Evolutionary conservation across 2,113 vertebrate species (phyloP).

Genomic region (Prinia subflava): DNA sequence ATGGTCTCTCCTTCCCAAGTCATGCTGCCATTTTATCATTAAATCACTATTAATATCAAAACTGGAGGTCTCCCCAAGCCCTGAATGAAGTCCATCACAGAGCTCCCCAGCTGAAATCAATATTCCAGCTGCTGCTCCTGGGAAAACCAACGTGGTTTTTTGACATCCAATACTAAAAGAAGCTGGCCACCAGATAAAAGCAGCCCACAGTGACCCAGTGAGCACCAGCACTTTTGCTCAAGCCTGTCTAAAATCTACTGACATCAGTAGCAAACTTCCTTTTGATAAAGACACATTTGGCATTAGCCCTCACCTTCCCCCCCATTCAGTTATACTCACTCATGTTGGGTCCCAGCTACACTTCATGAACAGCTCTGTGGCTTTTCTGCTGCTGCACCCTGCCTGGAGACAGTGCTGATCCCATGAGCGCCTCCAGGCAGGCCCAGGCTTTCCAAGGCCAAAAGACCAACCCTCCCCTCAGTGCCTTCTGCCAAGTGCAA

Average conservation of each 20-base stretch:
- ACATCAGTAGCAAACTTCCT: background rate
- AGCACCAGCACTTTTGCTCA: background rate
- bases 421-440: background rate
- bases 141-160: background rate
- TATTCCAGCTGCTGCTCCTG: background rate
- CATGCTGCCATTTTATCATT: background rate
- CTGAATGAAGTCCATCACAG: background rate
- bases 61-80: background rate
- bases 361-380: background rate
- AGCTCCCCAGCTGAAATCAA: background rate
- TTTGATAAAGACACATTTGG: background rate
- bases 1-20: background rate
- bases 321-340: background rate
- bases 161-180: background rate
- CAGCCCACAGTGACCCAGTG: background rate
- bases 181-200: background rate
- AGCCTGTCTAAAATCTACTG: background rate
- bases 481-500: background rate
- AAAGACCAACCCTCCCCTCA: background rate
- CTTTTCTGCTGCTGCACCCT: background rate
- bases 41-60: background rate
- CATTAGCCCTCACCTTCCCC: background rate
- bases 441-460: background rate
- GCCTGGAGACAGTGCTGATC: background rate
- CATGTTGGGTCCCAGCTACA: background rate